Percentiles rank a stretch among this genome's conserved stretches.
Evolutionary conservation across 2,797 vertebrate species (phyloP).

Genomic region (Aselliscus stoliczkanus): DNA sequence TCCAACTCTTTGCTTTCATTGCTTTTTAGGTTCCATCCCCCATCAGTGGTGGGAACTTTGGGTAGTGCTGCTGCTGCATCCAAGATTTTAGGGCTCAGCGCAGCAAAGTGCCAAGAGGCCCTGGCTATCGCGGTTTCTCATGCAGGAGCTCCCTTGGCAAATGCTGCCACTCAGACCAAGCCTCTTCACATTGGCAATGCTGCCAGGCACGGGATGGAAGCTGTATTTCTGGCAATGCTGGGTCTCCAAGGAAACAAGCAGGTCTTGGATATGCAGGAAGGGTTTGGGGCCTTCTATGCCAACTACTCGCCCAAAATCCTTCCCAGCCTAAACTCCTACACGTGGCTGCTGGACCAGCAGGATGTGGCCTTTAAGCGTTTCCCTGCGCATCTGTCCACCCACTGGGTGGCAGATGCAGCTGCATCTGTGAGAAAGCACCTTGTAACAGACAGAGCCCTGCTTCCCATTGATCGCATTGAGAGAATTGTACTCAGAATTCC

Average conservation of each 20-base stretch:
- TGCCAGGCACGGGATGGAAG: constrained; percentile 89
- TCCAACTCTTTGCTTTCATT: constrained; percentile 11
- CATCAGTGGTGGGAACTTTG: constrained; percentile 92
- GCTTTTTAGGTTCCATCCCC: constrained; percentile 92
- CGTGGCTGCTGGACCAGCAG: constrained; percentile 91
- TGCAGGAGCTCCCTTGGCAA: constrained; percentile 92
- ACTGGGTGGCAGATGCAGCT: constrained; percentile 93
- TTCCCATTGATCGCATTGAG: constrained; percentile 80
- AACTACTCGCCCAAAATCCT: constrained; percentile 87
- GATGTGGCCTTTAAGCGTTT: constrained; percentile 92
- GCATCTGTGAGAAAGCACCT: constrained; percentile 83
- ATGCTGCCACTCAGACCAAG: constrained; percentile 94
- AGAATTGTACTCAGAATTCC: constrained; percentile 87
- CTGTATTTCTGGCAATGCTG: constrained; percentile 86
- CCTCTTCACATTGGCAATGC: constrained; percentile 93
- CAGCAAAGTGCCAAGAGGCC: constrained; percentile 84
- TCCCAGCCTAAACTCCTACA: constrained; percentile 78
- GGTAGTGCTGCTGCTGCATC: constrained; percentile 92
- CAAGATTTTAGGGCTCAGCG: constrained; percentile 88
- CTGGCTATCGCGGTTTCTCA: constrained; percentile 93
- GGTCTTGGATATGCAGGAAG: constrained; percentile 86
- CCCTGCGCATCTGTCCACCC: constrained; percentile 93
- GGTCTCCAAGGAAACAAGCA: constrained; percentile 90
- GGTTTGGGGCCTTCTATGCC: constrained; percentile 92
- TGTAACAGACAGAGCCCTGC: constrained; percentile 5